Evolutionary conservation across 2,113 vertebrate genomes (phyloP), one percentile per base, ranked within the genome.

Genomic region (Diadophis punctatus): DNA sequence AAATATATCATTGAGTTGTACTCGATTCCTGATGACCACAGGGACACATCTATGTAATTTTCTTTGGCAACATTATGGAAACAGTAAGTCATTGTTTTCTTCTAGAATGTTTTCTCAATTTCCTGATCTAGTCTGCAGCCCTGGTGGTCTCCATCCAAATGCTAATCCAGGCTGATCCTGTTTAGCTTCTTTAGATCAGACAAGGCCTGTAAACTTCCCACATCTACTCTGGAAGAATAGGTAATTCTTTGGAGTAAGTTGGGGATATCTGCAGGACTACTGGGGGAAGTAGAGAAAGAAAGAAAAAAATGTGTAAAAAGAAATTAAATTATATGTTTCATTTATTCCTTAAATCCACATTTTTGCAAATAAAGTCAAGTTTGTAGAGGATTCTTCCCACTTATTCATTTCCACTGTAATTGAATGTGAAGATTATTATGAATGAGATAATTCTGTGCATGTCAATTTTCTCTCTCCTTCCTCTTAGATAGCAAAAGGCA

Each of bases 391-490:
- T 52, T 80, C 10, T 8, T 49, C 27, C 20, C 46, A 23, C 11
- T 68, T 46, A 60, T 89, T 60, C 39, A 43, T 90, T 90, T 43
- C 63, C 51, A 23, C 34, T 39, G 53, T 52, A 55, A 55, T 43
- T 55, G 12, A 84, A 25, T 43, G 51, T 27, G 68, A 58, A 20
- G 39, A 14, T 43, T n/a, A 58, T 48, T 25, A 49, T 23, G 55
- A n/a, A 60, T 0, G 14, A 16, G 43, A 60, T 53, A 91, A 63
- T 90, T 95, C 95, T 94, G 46, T 90, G 88, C 0, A 87, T 90
- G 88, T 95, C 91, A 93, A 92, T 95, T n/a, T n/a, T 96, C 85
- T 90, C 88, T 56, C 87, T 43, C 91, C 63, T 94, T 95, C 85
- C 89, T 53, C 51, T 8, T 49, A 88, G 91, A 93, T 88, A 51